phyloP scores from a whole-genome alignment of 2,797 vertebrate genomes.

The Phylloscopus collybita region DNA sequence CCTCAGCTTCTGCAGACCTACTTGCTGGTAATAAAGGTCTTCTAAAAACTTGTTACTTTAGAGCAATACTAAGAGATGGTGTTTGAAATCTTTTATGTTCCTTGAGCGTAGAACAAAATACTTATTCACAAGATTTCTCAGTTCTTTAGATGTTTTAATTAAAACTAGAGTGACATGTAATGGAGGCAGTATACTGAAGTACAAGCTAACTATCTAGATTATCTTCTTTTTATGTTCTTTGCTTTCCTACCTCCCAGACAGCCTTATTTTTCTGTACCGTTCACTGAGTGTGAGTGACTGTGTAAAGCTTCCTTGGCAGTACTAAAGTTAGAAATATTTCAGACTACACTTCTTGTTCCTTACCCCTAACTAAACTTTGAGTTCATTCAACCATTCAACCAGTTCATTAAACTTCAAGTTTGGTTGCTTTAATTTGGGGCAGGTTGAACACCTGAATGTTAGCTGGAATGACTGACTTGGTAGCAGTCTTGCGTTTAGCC shows the following conservation, averaged over 20 bases:
- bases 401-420: not conserved
- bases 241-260: not conserved
- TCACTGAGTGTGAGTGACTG: not conserved
- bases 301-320: not conserved
- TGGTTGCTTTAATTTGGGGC: not conserved
- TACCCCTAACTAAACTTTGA: not conserved
- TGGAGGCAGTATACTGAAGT: not conserved
- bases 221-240: not conserved
- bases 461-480: not conserved
- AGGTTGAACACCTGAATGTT: not conserved
- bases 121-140: not conserved
- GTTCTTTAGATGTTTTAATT: not conserved
- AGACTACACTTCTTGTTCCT: not conserved
- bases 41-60: not conserved
- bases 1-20: slow-evolving; percentile 88
- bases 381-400: not conserved
- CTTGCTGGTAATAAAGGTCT: slow-evolving; percentile 87
- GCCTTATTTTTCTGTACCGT: not conserved
- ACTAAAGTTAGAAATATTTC: not conserved
- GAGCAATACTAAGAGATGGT: not conserved
- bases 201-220: not conserved
- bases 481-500: not conserved
- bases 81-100: not conserved
- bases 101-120: not conserved
- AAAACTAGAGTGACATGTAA: not conserved